These are phyloP conservation scores for Leucania comma DNA, from an alignment of 2,888 invertebrate genomes.

Conservation along the genomic window DNA sequence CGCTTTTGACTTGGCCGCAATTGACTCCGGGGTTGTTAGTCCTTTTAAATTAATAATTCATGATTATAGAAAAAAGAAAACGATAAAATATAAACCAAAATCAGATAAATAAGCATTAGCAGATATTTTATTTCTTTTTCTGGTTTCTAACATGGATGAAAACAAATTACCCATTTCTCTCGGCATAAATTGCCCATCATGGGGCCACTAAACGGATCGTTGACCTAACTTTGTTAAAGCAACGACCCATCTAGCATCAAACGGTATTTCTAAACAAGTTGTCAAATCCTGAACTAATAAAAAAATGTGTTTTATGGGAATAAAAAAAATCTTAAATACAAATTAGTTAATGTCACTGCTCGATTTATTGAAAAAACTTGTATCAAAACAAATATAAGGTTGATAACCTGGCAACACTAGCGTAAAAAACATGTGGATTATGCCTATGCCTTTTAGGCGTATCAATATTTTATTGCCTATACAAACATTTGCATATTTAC, in stretches of 20 bases:
- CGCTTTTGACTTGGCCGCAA: background rate
- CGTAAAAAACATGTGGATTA: slow-evolving; percentile 32
- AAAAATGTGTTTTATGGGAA: slow-evolving; percentile 12
- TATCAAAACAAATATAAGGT: slow-evolving; percentile 40
- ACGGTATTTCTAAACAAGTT: slow-evolving; percentile 45
- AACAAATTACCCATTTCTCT: slow-evolving; percentile 44
- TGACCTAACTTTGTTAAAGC: slow-evolving; percentile 34
- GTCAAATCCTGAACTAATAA: slow-evolving; percentile 18
- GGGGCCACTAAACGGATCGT: slow-evolving; percentile 26
- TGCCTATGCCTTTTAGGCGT: slow-evolving; percentile 20
- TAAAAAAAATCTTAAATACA: slow-evolving; percentile 1
- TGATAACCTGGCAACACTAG: slow-evolving; percentile 29
- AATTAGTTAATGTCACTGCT: slow-evolving; percentile 18
- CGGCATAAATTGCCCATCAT: slow-evolving; percentile 7
- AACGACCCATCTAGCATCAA: slow-evolving; percentile 37
- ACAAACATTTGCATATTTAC: slow-evolving; percentile 44
- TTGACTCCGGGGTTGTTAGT: slow-evolving; percentile 25
- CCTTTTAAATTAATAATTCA: slow-evolving; percentile 35
- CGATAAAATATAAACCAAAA: background rate
- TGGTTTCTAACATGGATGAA: background rate
- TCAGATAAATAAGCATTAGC: slow-evolving; percentile 12
- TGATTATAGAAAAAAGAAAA: background rate
- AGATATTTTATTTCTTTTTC: slow-evolving; percentile 1
- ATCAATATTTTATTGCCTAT: slow-evolving; percentile 4
- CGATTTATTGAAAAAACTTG: slow-evolving; percentile 21